Evolutionary conservation across 2,888 invertebrate species (phyloP).

Genomic region (Leptinotarsa rubiginosa): DNA sequence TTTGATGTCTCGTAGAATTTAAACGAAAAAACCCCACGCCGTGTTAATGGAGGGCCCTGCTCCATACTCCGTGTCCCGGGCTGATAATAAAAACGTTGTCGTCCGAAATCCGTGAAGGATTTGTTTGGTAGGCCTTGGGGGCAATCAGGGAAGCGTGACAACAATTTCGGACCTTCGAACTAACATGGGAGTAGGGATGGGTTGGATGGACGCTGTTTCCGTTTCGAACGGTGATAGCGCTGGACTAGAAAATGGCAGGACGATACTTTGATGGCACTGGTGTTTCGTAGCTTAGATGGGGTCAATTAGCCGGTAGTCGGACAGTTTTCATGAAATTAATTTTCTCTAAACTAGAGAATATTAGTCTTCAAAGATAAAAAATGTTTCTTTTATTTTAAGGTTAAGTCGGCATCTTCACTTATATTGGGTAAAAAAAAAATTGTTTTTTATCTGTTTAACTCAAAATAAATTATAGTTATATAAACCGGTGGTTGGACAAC

Average conservation of each 20-base stretch:
- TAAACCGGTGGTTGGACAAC: no score
- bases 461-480: no score
- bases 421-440: no score
- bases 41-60: slow-evolving; percentile 55
- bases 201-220: background rate
- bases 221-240: background rate
- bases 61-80: slow-evolving; percentile 55
- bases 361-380: no score
- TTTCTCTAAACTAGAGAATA: no score
- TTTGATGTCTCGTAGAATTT: slow-evolving; percentile 20
- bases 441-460: no score
- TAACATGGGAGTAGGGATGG: slow-evolving; percentile 6
- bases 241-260: background rate
- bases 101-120: slow-evolving; percentile 62
- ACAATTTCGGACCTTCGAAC: slow-evolving; percentile 27
- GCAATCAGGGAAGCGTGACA: slow-evolving; percentile 36
- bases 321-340: no score
- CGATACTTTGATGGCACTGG: background rate
- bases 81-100: slow-evolving; percentile 63
- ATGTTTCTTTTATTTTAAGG: no score
- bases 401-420: no score
- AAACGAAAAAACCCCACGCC: slow-evolving; percentile 43
- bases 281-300: no score
- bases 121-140: slow-evolving; percentile 34
- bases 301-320: no score